These are phyloP conservation scores for Eurosta solidaginis DNA, from an alignment of 1,140 invertebrate genomes.

Conservation along the genomic window DNA sequence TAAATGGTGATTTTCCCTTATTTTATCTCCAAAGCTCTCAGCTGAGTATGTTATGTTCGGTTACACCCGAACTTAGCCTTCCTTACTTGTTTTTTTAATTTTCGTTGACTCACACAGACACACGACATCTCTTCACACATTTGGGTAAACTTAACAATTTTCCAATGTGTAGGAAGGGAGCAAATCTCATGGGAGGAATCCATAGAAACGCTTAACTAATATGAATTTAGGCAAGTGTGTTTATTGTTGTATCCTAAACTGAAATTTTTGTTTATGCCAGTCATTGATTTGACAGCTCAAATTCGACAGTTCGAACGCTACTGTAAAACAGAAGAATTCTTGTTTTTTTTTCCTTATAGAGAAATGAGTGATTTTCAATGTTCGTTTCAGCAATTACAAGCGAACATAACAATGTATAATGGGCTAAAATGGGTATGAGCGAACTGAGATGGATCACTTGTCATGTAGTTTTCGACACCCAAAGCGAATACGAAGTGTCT, in stretches of 20 bases:
- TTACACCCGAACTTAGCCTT: too few relatives aligned
- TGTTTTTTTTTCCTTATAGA: not conserved
- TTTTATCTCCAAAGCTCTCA: too few relatives aligned
- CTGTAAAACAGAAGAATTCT: not conserved
- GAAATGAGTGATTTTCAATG: conserved; percentile 12
- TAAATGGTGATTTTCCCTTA: too few relatives aligned
- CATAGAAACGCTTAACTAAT: not conserved
- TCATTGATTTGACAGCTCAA: conserved; percentile 2
- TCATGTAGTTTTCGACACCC: not conserved
- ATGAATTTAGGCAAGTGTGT: not conserved
- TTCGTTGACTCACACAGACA: not conserved
- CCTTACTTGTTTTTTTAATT: too few relatives aligned
- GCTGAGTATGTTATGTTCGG: too few relatives aligned
- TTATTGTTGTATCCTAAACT: not conserved
- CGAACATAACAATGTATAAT: not conserved
- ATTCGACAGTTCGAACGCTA: not conserved
- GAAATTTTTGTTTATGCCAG: not conserved
- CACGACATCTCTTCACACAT: not conserved
- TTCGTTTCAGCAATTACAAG: conserved; percentile 16
- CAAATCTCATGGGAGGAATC: not conserved
- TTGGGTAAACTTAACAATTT: not conserved
- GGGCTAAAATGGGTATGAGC: not conserved
- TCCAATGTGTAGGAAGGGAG: not conserved
- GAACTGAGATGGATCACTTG: not conserved
- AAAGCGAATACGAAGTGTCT: not conserved